A percentile compares a stretch with the other conserved stretches of the same genome.
Conservation (phyloP, 1,140 invertebrate genomes). For the Coelopa frigida region DNA sequence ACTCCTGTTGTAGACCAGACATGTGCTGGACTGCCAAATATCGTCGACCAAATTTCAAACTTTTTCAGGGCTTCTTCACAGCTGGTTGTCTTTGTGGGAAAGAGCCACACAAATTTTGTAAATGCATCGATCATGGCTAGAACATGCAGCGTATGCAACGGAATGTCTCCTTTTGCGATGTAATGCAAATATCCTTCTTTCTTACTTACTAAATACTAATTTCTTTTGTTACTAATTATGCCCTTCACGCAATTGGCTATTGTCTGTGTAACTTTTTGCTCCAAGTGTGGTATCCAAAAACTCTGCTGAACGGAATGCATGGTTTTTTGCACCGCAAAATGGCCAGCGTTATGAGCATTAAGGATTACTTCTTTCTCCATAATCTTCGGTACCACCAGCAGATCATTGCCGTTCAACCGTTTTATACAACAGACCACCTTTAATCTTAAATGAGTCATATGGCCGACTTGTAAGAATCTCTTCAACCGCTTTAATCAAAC, state of each 20-base stretch:
- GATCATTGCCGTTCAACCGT: conserved; percentile 2
- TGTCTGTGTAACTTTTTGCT: conserved; percentile 17
- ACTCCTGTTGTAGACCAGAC: neutral
- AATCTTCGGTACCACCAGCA: conserved; percentile 8
- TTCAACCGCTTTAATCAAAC: neutral
- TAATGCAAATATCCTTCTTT: conserved; percentile 39
- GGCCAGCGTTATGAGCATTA: conserved; percentile 5
- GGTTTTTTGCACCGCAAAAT: conserved; percentile 10
- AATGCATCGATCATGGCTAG: too few species aligned
- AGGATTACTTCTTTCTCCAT: conserved; percentile 9
- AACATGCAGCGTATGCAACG: conserved; percentile 42
- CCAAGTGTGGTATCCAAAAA: conserved; percentile 10
- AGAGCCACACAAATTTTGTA: too few species aligned
- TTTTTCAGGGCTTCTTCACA: conserved; percentile 35
- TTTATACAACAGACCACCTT: conserved; percentile 6
- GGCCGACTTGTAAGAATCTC: conserved; percentile 1
- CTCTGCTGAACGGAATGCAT: conserved; percentile 3
- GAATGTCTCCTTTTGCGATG: conserved; percentile 23
- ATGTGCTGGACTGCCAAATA: neutral
- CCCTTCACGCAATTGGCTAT: conserved; percentile 37
- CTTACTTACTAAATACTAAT: too few species aligned
- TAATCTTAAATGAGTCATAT: conserved; percentile 3
- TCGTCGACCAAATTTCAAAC: neutral
- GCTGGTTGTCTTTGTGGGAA: too few species aligned
- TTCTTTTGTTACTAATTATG: conserved; percentile 26